phyloP scores from a whole-genome alignment of 2,888 invertebrate genomes.

The Sphaeridia pumilis region DNA sequence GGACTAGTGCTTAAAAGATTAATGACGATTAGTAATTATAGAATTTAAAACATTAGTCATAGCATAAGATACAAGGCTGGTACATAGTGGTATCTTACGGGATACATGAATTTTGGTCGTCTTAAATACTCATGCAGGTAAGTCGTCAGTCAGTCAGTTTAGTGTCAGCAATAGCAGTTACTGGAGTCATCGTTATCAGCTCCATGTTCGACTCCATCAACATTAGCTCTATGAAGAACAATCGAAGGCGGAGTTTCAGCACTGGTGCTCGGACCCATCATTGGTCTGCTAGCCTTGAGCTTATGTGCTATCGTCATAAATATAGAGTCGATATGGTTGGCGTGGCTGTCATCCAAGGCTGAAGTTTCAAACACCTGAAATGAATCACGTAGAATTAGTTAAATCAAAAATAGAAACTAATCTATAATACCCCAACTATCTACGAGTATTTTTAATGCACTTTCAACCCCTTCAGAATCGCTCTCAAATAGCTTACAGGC shows the following conservation, averaged over 20 bases:
- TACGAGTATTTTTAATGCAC: too few relatives aligned
- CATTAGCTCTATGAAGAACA: slow-evolving; percentile 34
- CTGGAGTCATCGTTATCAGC: neutral
- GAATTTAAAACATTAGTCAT: too few relatives aligned
- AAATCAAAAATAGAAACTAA: slow-evolving; percentile 2
- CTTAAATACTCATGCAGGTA: too few relatives aligned
- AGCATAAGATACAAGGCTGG: too few relatives aligned
- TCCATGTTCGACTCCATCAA: slow-evolving; percentile 6
- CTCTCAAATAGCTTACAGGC: slow-evolving; percentile 55
- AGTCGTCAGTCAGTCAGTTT: too few relatives aligned
- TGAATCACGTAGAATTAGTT: slow-evolving; percentile 10
- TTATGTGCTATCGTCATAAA: slow-evolving; percentile 73
- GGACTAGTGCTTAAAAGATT: too few relatives aligned
- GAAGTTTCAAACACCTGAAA: slow-evolving; percentile 64
- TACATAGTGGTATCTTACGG: too few relatives aligned
- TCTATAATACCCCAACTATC: too few relatives aligned
- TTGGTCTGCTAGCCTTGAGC: slow-evolving; percentile 51
- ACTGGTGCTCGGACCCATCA: slow-evolving; percentile 42
- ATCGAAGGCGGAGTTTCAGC: slow-evolving; percentile 24
- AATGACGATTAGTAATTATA: too few relatives aligned
- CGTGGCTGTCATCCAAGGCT: slow-evolving; percentile 58
- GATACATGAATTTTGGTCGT: too few relatives aligned
- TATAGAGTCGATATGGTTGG: slow-evolving; percentile 66
- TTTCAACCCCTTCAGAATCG: too few relatives aligned
- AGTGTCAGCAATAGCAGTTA: slow-evolving; percentile 5